Conservation (phyloP, 2,888 invertebrate species). For the Cerceris ruficornis region DNA sequence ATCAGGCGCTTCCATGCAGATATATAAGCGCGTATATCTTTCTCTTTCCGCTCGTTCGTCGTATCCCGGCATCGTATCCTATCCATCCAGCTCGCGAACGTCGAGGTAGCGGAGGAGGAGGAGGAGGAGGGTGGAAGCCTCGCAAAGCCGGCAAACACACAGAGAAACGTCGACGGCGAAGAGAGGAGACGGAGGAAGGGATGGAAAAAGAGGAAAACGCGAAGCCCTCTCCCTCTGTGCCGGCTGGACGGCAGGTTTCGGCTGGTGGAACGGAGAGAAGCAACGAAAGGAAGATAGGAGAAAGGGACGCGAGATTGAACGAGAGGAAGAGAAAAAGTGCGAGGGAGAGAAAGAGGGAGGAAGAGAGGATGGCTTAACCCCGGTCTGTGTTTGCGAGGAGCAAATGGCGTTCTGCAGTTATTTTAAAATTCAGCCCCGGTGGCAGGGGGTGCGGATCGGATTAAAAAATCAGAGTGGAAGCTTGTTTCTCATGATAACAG, state of each 20-base stretch:
- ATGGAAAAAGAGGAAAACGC: too few species aligned
- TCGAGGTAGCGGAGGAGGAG: neutral
- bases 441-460: slow-evolving; percentile 79
- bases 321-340: slow-evolving; percentile 19
- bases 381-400: slow-evolving; percentile 81
- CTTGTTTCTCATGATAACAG: slow-evolving; percentile 82
- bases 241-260: too few species aligned
- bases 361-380: slow-evolving; percentile 74
- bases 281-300: slow-evolving; percentile 4
- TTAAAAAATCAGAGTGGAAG: slow-evolving; percentile 83
- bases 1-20: slow-evolving; percentile 60
- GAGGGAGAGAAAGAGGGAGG: slow-evolving; percentile 41
- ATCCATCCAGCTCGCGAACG: slow-evolving; percentile 44
- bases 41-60: slow-evolving; percentile 11
- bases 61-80: slow-evolving; percentile 30
- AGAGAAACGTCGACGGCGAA: neutral
- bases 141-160: neutral
- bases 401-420: slow-evolving; percentile 83
- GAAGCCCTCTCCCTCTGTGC: too few species aligned
- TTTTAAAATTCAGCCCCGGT: slow-evolving; percentile 81
- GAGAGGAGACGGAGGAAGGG: slow-evolving; percentile 9
- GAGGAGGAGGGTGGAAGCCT: slow-evolving; percentile 33
- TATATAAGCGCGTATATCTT: slow-evolving; percentile 29
- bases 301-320: slow-evolving; percentile 24
- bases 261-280: neutral